These are phyloP conservation scores for Spodoptera picta DNA, from an alignment of 2,888 invertebrate genomes.

Conservation along the genomic window DNA sequence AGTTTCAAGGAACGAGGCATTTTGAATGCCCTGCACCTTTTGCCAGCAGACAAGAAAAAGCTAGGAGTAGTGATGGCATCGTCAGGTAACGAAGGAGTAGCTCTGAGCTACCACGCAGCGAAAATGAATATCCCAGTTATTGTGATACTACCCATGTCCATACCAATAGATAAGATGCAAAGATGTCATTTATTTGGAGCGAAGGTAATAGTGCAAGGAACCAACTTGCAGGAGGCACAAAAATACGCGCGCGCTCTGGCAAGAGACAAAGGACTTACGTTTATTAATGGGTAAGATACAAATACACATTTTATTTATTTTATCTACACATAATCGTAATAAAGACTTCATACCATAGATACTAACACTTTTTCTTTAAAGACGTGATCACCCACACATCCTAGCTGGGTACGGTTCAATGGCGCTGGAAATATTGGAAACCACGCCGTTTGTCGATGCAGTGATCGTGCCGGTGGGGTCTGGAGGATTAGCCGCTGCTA, in stretches of 20 bases:
- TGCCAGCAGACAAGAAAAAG: constrained; percentile 88
- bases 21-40: constrained; percentile 88
- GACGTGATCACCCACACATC: constrained; percentile 97
- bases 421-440: constrained; percentile 96
- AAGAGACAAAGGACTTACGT: constrained; percentile 89
- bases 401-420: constrained; percentile 97
- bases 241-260: constrained; percentile 89
- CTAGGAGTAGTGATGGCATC: constrained; percentile 91
- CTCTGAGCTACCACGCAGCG: constrained; percentile 90
- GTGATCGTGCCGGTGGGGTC: constrained; percentile 97
- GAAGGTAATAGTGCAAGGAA: constrained; percentile 90
- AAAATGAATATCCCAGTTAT: constrained; percentile 89
- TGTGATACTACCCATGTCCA: constrained; percentile 91
- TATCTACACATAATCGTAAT: no score
- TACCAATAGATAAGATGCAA: constrained; percentile 91
- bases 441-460: constrained; percentile 95
- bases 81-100: constrained; percentile 92
- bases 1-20: constrained; percentile 93
- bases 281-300: constrained; percentile 89
- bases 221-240: constrained; percentile 89
- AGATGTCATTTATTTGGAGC: constrained; percentile 90
- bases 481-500: constrained; percentile 96
- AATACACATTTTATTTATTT: no score
- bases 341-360: no score
- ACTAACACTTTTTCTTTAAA: constrained; percentile 66